Base-by-base conservation (phyloP, 2,797 vertebrate species). In the Knipowitschia caucasica region DNA sequence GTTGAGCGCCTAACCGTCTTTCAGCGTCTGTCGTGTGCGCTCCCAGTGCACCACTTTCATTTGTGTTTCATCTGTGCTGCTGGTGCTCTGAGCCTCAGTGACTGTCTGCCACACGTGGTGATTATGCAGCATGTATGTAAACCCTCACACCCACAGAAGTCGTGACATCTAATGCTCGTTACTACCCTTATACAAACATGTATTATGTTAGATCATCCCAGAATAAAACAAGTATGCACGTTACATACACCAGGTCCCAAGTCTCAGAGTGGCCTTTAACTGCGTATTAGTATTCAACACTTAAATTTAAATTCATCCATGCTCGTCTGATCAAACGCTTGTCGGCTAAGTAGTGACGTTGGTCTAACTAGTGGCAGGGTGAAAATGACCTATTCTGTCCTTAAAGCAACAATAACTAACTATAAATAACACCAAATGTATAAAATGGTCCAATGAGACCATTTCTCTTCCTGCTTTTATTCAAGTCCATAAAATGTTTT, bases 91-190 rank as follows among this genome's bases (percentile, higher is more conserved):
- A 67, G 26, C 65, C 64, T 67, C 49, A 26, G 58, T 62, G 64
- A 44, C 53, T 49, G 40, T 61, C 62, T 62, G 69, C 66, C 67
- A 78, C 76, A 75, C 84, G 75, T 56, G 75, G 64, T 88, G 85
- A 89, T 87, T 87, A 80, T 61, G 11, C 39, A 7, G 20, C 20
- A 14, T 24, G 35, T 17, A 17, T 18, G 40, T 24, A 24, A 86
- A 81, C 71, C 75, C 63, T 79, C 59, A 69, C 82, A 67, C 81
- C 79, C 77, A 84, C 86, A 73, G 73, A 56, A 52, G 45, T 54
- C 67, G 43, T 62, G 68, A 65, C 73, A 74, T 85, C 82, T 82
- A 59, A 81, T 78, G 86, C 83, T 74, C 75, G 62, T 62, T 61
- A 24, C 66, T 43, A 53, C 59, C 29, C 35, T 53, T 24, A 43